Evolutionary conservation across 2,888 invertebrate species (phyloP), one percentile per base, ranked within the genome.

Genomic region (Tethea ocularis): DNA sequence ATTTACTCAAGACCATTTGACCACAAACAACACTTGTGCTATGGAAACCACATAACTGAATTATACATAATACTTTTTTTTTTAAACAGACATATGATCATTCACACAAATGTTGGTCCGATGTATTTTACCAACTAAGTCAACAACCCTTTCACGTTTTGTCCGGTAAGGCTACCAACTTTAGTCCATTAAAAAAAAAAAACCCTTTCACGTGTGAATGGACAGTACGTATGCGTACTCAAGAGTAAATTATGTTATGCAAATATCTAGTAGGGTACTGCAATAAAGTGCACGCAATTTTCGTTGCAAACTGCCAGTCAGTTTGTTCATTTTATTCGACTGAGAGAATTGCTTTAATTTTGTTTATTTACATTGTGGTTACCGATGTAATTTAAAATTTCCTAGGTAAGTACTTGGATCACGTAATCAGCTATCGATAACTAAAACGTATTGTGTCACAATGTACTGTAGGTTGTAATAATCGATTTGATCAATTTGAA

Each of bases 181-280:
- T n/a, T n/a, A n/a, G n/a, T n/a, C n/a, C n/a, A n/a, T n/a, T n/a
- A 26, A 26, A 26, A 26, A 7, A 0, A 1, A 26, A 26, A 5
- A 26, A 26, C 26, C 26, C n/a, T n/a, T n/a, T n/a, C n/a, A n/a
- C 64, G 68, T 59, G 53, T 58, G 22, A 53, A 58, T 59, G 58
- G 52, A 60, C 62, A 24, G 51, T 24, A 17, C 29, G 11, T 15
- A 17, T 53, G n/a, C 17, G 61, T 56, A 61, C 56, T 61, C 60
- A 56, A 61, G 59, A 63, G 64, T 62, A 76, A 79, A 78, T 74
- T 78, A 70, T 71, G 63, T 77, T 77, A 73, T 74, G 78, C 68
- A 79, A 77, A 77, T 74, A 67, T 17, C 13, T 2, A 52, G 61
- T 57, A 58, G 55, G 52, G 26, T 36, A 64, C 72, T 71, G 71